Base-by-base conservation (phyloP, 2,888 invertebrate genomes). In the Hololepta plana region DNA sequence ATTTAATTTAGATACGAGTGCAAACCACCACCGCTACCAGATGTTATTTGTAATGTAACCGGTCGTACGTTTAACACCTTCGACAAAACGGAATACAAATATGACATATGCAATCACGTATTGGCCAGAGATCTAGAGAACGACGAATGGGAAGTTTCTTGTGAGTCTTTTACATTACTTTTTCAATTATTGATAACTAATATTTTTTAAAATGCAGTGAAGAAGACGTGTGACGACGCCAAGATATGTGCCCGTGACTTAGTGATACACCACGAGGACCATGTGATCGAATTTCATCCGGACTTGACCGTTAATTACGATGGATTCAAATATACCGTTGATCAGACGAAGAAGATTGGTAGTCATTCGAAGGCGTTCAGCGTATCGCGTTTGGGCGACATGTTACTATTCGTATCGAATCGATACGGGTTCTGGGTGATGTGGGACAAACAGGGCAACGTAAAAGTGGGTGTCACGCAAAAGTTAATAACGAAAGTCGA, bases 91-190 rank as follows among this genome's bases (percentile, higher is more conserved):
- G 72, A 77, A 42, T 82, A 72, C 46, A 77, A 79, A 39, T 79
- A 76, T 39, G 80, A 82, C 38, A 64, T 77, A 9, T 87, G 85
- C 50, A 72, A 74, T 55, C 84, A 87, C 48, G 65, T 80, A 22
- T 52, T 81, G 20, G 77, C 74, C 1, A 58, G 76, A 30, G 79
- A 84, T 47, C 60, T 71, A 38, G 53, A 62, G 6, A 55, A 63
- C 32, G 62, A 68, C 23, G 60, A 67, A 17, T 87, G 84, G 81
- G 64, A 62, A 24, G 60, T 84, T 23, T 62, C 70, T 24, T 52
- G 79, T 79, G 45, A 62, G 63, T 53, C 12, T 13, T 15, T 27
- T 16, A 15, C 3, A 10, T 14, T 15, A 26, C n/a, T 4, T 26
- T 24, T 31, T n/a, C 12, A 20, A 26, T 15, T 25, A 17, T 27